These are phyloP conservation scores for Scomber scombrus DNA, from an alignment of 2,113 vertebrate genomes.

Conservation along the genomic window DNA sequence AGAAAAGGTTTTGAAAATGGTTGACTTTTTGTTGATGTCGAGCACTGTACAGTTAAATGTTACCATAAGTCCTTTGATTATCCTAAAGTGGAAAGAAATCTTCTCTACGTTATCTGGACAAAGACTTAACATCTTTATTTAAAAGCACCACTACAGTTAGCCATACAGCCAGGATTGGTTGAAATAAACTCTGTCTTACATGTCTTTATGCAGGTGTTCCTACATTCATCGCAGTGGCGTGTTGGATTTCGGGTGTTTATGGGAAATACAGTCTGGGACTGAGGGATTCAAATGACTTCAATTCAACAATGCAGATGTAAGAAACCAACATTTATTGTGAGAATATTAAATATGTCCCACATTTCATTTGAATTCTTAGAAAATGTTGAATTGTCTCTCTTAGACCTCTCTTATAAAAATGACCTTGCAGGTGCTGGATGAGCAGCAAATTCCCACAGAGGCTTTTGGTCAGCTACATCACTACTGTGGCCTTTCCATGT, in stretches of 20 bases:
- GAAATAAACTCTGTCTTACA: neutral
- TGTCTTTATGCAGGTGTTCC: slow-evolving; percentile 75
- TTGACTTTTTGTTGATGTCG: too few relatives aligned
- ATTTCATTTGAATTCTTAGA: neutral
- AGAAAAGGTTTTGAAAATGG: too few relatives aligned
- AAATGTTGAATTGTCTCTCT: neutral
- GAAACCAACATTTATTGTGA: neutral
- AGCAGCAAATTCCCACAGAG: slow-evolving; percentile 37
- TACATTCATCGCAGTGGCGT: slow-evolving; percentile 64
- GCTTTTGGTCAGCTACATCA: slow-evolving; percentile 77
- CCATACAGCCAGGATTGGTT: neutral
- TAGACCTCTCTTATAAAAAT: rapidly evolving
- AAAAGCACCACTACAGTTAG: neutral
- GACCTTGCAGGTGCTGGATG: slow-evolving; percentile 80
- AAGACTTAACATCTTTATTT: too few relatives aligned
- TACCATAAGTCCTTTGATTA: too few relatives aligned
- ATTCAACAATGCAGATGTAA: slow-evolving; percentile 70
- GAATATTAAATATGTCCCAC: neutral
- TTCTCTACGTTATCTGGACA: too few relatives aligned
- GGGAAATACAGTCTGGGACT: slow-evolving; percentile 60
- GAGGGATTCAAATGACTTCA: neutral
- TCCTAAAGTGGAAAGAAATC: too few relatives aligned
- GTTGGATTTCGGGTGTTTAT: slow-evolving; percentile 71
- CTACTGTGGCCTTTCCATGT: slow-evolving; percentile 88
- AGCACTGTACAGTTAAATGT: too few relatives aligned